A percentile compares a stretch with the other conserved stretches of the same genome.
Conservation (phyloP, 2,797 vertebrate species). For the Margarornis squamiger region DNA sequence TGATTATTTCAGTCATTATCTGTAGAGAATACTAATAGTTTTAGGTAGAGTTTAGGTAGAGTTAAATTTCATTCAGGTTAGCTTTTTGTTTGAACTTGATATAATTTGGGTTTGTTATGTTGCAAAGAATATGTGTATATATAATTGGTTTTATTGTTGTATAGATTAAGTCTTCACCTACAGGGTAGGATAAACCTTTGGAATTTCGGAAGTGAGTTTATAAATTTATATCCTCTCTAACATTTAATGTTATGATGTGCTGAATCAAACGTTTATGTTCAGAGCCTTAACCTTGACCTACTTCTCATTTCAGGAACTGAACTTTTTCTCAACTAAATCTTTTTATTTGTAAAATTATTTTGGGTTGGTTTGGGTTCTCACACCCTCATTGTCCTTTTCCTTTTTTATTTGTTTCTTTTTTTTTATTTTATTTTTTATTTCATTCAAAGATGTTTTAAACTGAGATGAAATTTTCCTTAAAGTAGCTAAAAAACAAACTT, state of each 20-base stretch:
- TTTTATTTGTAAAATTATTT: neutral
- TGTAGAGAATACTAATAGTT: neutral
- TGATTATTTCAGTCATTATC: neutral
- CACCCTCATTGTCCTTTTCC: too few species aligned
- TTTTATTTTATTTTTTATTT: too few species aligned
- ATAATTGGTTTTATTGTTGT: neutral
- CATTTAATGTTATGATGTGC: neutral
- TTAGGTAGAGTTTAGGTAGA: neutral
- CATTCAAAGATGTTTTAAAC: accelerated
- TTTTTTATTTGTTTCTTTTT: too few species aligned
- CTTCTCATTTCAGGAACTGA: neutral
- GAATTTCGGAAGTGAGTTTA: neutral
- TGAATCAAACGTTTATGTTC: neutral
- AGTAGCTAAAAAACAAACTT: neutral
- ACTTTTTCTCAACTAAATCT: neutral
- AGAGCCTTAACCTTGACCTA: accelerated
- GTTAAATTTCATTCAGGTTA: neutral
- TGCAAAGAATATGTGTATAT: neutral
- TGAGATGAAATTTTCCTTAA: neutral
- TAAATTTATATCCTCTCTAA: neutral
- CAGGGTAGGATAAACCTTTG: neutral
- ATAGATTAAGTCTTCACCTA: neutral
- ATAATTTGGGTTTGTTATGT: neutral
- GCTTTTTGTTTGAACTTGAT: neutral
- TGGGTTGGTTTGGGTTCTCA: accelerated